Percentiles rank a stretch among this genome's conserved stretches.
Evolutionary conservation across 2,888 invertebrate genomes (phyloP).

Genomic region (Drosophila mayaguana): DNA sequence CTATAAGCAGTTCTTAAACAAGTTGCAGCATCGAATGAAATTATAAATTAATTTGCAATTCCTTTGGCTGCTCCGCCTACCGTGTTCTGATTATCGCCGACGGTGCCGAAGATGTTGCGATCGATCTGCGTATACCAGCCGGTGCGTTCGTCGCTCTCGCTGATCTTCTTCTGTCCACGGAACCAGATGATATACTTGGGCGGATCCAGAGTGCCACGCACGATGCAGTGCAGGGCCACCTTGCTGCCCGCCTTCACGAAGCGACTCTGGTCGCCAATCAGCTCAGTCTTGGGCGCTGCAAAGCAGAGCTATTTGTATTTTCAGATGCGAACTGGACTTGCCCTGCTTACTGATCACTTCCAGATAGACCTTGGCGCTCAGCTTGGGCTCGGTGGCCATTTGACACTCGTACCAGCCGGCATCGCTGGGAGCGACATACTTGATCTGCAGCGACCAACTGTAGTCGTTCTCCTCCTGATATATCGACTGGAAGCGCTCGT

Average conservation of each 20-base stretch:
- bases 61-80: conserved; percentile 59
- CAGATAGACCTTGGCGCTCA: conserved; percentile 95
- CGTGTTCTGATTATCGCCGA: conserved; percentile 84
- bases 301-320: conserved; percentile 30
- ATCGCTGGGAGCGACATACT: conserved; percentile 94
- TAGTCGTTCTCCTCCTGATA: conserved; percentile 91
- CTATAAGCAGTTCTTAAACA: neutral
- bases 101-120: conserved; percentile 82
- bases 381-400: conserved; percentile 96
- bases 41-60: neutral
- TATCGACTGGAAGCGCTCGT: conserved; percentile 95
- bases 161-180: conserved; percentile 86
- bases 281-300: conserved; percentile 95
- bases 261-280: conserved; percentile 94
- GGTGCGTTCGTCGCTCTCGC: conserved; percentile 79
- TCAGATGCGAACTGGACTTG: accelerated
- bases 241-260: conserved; percentile 96
- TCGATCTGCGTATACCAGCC: conserved; percentile 85
- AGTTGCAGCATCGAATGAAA: neutral
- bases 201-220: conserved; percentile 94
- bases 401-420: conserved; percentile 97
- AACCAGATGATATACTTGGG: conserved; percentile 98
- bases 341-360: conserved; percentile 93
- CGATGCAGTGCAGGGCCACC: conserved; percentile 94
- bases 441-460: conserved; percentile 94